Evolutionary conservation across 2,113 vertebrate genomes (phyloP), one percentile per base, ranked within the genome.

Genomic region (Alligator sinensis): DNA sequence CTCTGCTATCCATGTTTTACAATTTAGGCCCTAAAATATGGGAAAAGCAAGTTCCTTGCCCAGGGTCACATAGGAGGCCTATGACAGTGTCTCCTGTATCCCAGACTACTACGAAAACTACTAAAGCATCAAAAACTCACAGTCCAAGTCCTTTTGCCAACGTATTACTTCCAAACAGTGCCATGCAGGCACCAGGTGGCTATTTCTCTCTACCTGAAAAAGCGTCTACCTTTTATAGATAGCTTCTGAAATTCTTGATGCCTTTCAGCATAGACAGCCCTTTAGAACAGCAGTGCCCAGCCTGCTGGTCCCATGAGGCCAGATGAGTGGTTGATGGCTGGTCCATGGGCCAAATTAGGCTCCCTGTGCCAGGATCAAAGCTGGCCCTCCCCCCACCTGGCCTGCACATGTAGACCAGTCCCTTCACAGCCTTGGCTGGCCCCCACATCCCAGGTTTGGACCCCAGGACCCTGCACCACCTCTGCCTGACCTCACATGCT

Each of bases 1-100:
- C 91, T 81, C 9, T n/a, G 89, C 93, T 91, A 90, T 34, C 77
- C 82, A 84, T 84, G 59, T 57, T 93, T 95, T 80, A 94, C 80
- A 96, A 87, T 75, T 57, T 82, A 47, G 81, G n/a, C 92, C 47
- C 47, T 47, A 47, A 47, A 47, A 47, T 47, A 47, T 47, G 47
- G 47, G 47, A 9, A 47, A 47, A 81, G n/a, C 2, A 72, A 12
- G 1, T 79, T 63, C 11, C 9, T 38, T 14, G 34, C 68, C 11
- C 61, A 1, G 15, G 54, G 10, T 81, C 54, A 76, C 4, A 15
- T 24, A 61, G 5, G 11, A n/a, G 14, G 57, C 25, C 30, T 54
- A 27, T n/a, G 24, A 83, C 57, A 18, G 62, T 77, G 60, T 1
- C 0, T 63, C 9, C 28, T 77, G 5, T 79, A 1, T 72, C 91